These are phyloP conservation scores for Eidolon helvum DNA, from an alignment of 2,113 vertebrate genomes.

Conservation along the genomic window DNA sequence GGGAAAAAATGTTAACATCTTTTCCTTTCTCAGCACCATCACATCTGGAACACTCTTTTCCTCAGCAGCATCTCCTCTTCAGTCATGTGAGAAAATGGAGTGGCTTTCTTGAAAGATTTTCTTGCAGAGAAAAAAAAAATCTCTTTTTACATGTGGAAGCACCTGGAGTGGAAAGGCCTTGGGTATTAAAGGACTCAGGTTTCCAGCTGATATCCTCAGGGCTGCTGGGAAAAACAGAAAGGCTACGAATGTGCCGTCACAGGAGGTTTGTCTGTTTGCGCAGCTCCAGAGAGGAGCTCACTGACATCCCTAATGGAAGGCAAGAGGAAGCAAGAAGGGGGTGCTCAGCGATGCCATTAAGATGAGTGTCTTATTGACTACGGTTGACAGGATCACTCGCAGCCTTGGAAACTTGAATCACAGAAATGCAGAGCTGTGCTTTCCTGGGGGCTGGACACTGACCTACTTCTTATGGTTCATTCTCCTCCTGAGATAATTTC, in stretches of 20 bases:
- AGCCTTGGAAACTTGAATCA: background rate
- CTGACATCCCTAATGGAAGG: background rate
- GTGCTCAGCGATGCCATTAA: rapidly evolving
- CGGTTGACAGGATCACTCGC: background rate
- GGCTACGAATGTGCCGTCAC: background rate
- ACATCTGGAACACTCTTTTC: background rate
- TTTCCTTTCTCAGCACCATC: background rate
- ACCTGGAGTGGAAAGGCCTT: background rate
- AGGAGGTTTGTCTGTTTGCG: background rate
- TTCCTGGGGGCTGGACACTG: background rate
- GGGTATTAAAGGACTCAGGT: background rate
- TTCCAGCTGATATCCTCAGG: rapidly evolving
- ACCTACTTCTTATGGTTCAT: conserved; percentile 43
- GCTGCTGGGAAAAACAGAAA: background rate
- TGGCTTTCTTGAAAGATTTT: background rate
- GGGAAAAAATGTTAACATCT: background rate
- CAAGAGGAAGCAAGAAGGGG: background rate
- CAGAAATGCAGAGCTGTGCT: background rate
- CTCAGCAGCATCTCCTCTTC: background rate
- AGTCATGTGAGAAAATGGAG: rapidly evolving
- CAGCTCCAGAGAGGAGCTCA: background rate
- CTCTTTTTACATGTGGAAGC: background rate
- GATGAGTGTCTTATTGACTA: background rate
- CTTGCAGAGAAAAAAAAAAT: background rate
- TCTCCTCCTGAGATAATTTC: conserved; percentile 30